Evolutionary conservation across 2,888 invertebrate genomes (phyloP), one percentile per base, ranked within the genome.

Genomic region (Leucoptera coffeella): DNA sequence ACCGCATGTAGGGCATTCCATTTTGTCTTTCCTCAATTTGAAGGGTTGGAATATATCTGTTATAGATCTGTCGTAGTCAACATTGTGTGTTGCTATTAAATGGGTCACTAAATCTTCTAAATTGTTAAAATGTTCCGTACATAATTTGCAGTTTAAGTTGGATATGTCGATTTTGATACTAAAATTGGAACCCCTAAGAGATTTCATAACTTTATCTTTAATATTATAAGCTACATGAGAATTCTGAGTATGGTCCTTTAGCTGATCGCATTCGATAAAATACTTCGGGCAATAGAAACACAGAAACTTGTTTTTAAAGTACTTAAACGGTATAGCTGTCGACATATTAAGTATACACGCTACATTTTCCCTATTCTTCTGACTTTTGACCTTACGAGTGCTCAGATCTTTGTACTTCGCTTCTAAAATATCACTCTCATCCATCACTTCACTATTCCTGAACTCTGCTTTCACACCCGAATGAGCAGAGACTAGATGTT

Each of bases 251-350:
- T 47, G 49, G 3, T 40, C 36, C 26, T 35, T 37, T 14, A 43
- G 12, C 20, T 32, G 28, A 28, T 43, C 39, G 25, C 41, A 36
- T 26, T 48, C 34, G 6, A 30, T 28, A 14, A 40, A 44, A 31
- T 40, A 39, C 30, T 41, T 38, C 0, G 42, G 35, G 25, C 52
- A 52, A 23, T 45, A 44, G 26, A 49, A 47, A 29, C 50, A 51
- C 8, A 42, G 36, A 23, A 47, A 51, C 29, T 37, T 36, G 27
- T 44, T 45, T 32, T 40, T 42, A 26, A 39, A 45, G 23, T 40
- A 47, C n/a, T 45, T 46, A 14, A 53, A 53, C 2, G 50, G 53
- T 12, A 47, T 28, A 0, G 42, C 46, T 1, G 44, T 50, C 0
- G 41, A 39, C 37, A 41, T 41, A 24, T 42, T 43, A 2, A 45